phyloP scores from a whole-genome alignment of 2,888 invertebrate species.

The Tachina lurida region DNA sequence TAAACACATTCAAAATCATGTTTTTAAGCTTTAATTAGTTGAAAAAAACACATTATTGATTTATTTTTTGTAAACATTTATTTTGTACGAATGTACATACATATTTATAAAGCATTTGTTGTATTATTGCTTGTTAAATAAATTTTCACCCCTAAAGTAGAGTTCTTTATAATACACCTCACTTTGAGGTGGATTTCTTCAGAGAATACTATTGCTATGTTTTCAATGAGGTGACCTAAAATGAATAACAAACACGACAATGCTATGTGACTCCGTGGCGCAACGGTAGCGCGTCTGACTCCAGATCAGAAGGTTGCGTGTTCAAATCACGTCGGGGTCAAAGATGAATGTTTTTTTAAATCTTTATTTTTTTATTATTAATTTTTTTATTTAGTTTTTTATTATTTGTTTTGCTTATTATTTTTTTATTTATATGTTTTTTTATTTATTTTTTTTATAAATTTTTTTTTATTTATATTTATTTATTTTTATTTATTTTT shows the following conservation, averaged over 20 bases:
- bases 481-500: no score
- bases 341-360: no score
- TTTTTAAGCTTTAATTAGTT: no score
- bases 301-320: slow-evolving; percentile 82
- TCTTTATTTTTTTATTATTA: background rate
- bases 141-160: background rate
- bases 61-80: background rate
- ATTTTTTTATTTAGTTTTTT: background rate
- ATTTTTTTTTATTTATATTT: no score
- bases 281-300: slow-evolving; percentile 82
- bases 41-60: background rate
- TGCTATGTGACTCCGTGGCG: slow-evolving; percentile 78
- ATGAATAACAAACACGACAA: fast-evolving
- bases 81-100: background rate
- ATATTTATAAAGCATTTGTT: background rate
- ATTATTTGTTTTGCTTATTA: background rate
- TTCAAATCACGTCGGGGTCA: slow-evolving; percentile 81
- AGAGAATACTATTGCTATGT: background rate
- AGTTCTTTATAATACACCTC: slow-evolving; percentile 7
- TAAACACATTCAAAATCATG: no score
- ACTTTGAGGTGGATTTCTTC: background rate
- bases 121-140: background rate
- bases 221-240: background rate
- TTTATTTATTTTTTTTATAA: background rate
- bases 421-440: background rate